Conservation (phyloP, 2,888 invertebrate genomes). For the Parascotia fuliginaria region DNA sequence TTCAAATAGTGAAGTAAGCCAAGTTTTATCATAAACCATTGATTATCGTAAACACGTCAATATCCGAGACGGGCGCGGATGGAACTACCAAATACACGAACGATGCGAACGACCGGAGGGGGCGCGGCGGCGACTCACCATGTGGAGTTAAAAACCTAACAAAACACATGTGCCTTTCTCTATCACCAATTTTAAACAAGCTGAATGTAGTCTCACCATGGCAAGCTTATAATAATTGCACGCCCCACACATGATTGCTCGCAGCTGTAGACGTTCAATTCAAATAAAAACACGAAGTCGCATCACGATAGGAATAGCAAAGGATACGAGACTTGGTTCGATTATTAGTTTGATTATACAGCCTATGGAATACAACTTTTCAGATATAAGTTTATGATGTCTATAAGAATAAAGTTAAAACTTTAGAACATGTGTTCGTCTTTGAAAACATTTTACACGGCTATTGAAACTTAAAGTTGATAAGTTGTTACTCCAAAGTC, state of each 20-base stretch:
- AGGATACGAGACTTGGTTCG: constrained; percentile 17
- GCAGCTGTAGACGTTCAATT: constrained; percentile 59
- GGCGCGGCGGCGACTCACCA: constrained; percentile 61
- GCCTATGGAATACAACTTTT: constrained; percentile 20
- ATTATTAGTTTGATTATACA: constrained; percentile 27
- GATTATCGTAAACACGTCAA: constrained; percentile 60
- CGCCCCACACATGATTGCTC: constrained; percentile 58
- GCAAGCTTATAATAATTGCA: constrained; percentile 62
- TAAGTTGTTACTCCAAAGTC: not conserved
- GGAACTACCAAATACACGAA: constrained; percentile 68
- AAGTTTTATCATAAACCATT: constrained; percentile 31
- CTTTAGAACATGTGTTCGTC: too few species aligned
- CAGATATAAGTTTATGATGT: too few species aligned
- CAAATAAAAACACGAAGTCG: constrained; percentile 56
- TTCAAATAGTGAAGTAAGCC: constrained; percentile 32
- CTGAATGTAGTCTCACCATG: constrained; percentile 51
- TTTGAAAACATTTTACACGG: too few species aligned
- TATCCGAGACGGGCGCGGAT: constrained; percentile 64
- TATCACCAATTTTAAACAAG: constrained; percentile 49
- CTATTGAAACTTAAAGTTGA: not conserved
- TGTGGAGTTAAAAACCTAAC: constrained; percentile 63
- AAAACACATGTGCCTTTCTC: constrained; percentile 62
- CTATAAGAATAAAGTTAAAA: too few species aligned
- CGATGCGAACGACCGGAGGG: constrained; percentile 61
- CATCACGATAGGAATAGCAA: constrained; percentile 45